These are phyloP conservation scores for Elysia crispata DNA, from an alignment of 2,888 invertebrate genomes.

Conservation along the genomic window DNA sequence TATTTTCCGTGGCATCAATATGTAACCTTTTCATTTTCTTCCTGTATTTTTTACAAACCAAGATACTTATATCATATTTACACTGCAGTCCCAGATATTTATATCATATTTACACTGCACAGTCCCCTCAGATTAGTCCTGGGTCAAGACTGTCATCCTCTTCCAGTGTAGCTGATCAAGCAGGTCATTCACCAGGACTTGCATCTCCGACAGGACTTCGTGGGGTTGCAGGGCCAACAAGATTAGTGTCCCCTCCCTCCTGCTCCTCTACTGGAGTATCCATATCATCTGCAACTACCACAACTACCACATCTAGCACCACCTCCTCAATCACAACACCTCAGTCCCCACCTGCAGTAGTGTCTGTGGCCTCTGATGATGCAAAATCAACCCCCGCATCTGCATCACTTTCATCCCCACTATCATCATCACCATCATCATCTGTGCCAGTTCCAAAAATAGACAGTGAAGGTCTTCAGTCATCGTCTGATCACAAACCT, in stretches of 20 bases:
- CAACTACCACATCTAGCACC: not conserved
- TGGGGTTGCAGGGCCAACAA: not conserved
- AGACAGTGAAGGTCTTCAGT: not conserved
- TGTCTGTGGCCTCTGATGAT: not conserved
- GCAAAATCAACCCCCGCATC: not conserved
- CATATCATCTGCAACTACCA: not conserved
- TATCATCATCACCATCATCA: conserved; percentile 1
- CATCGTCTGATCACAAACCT: too few species aligned
- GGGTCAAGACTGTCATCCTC: too few species aligned
- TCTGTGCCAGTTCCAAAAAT: not conserved
- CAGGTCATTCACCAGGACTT: too few species aligned
- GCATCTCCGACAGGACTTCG: not conserved
- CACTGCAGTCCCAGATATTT: too few species aligned
- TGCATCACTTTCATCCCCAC: not conserved
- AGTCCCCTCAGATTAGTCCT: conserved; percentile 24
- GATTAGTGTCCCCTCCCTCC: too few species aligned
- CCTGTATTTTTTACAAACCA: too few species aligned
- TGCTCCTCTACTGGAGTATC: not conserved
- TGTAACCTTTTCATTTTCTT: too few species aligned
- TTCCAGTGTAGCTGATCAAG: too few species aligned
- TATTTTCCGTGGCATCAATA: too few species aligned
- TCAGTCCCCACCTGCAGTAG: not conserved
- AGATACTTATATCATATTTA: too few species aligned
- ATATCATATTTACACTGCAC: not conserved
- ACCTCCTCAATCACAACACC: not conserved